phyloP scores from a whole-genome alignment of 2,797 vertebrate species.

The Typhlichthys subterraneus region DNA sequence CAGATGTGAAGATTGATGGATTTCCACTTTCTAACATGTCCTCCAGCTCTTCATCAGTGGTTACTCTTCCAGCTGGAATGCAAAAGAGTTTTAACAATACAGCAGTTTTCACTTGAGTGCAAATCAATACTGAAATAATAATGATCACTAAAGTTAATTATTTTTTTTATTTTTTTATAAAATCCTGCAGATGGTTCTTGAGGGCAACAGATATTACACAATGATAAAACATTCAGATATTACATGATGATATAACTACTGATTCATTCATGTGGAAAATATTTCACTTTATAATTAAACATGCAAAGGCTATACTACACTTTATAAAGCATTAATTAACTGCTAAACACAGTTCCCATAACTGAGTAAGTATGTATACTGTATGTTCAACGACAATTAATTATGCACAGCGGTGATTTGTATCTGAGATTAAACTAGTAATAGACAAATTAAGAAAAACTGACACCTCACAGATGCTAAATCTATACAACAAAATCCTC shows the following conservation, averaged over 20 bases:
- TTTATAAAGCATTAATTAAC: constrained; percentile 16
- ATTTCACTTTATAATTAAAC: neutral
- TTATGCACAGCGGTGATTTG: constrained; percentile 15
- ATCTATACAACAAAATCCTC: constrained; percentile 55
- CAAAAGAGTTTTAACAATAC: neutral
- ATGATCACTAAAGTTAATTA: no score
- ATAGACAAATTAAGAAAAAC: constrained; percentile 33
- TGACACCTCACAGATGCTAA: constrained; percentile 32
- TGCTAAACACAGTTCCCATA: neutral
- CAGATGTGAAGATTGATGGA: constrained; percentile 91
- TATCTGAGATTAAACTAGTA: constrained; percentile 28
- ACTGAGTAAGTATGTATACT: constrained; percentile 1
- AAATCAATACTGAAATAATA: no score
- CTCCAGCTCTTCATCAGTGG: constrained; percentile 91
- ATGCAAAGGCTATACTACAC: neutral
- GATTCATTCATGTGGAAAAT: neutral
- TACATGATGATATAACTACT: neutral
- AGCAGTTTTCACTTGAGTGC: no score
- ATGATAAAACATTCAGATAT: neutral
- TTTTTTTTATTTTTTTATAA: no score
- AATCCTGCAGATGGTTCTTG: no score
- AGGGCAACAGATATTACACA: no score
- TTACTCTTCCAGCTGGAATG: constrained; percentile 86
- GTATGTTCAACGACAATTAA: constrained; percentile 1
- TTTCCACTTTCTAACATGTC: constrained; percentile 94